Evolutionary conservation across 2,113 vertebrate species (phyloP).

Genomic region (Danio rerio): GRCz12tu NC_133184.1:23186501-23187000

Average conservation of each 20-base stretch:
- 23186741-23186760: not conserved
- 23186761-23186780: not conserved
- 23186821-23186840: not conserved
- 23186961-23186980: not conserved
- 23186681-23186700: not conserved
- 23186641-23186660: not conserved
- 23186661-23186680: not conserved
- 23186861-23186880: not conserved
- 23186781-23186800: not conserved
- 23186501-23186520: not conserved
- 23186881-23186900: not conserved
- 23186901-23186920: too few species aligned
- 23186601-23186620: slow-evolving; percentile 9
- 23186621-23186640: not conserved
- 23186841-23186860: not conserved
- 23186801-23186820: not conserved
- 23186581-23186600: slow-evolving; percentile 24
- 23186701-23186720: not conserved
- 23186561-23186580: slow-evolving; percentile 63
- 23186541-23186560: slow-evolving; percentile 64
- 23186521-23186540: too few species aligned
- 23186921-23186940: too few species aligned
- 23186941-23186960: not conserved
- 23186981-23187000: not conserved
- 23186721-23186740: not conserved